Conservation (phyloP, 2,888 invertebrate genomes). For the Zaprionus bogoriensis region DNA sequence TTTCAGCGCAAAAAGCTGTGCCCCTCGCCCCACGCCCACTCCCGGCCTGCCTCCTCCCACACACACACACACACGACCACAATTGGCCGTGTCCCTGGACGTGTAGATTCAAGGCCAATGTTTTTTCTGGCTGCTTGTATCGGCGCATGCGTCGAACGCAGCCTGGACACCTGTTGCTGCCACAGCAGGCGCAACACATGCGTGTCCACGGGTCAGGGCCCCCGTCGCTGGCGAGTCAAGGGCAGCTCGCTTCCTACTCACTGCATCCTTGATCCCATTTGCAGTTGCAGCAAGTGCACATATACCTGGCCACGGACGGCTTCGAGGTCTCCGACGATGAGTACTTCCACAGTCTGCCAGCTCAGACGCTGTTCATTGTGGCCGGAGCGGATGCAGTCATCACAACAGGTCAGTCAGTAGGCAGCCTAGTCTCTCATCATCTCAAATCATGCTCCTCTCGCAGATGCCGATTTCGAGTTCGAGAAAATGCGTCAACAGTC, state of each 20-base stretch:
- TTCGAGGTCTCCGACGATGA: constrained; percentile 89
- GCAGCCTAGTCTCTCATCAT: background rate
- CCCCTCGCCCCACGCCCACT: constrained; percentile 4
- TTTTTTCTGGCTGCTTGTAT: constrained; percentile 55
- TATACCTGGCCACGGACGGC: constrained; percentile 87
- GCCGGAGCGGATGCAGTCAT: constrained; percentile 84
- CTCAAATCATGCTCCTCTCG: background rate
- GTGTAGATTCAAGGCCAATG: constrained; percentile 68
- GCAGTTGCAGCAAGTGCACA: constrained; percentile 82
- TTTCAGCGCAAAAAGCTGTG: constrained; percentile 20
- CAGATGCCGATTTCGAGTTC: constrained; percentile 80
- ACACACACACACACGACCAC: constrained; percentile 7
- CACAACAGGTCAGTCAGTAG: constrained; percentile 84
- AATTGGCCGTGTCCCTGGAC: constrained; percentile 39
- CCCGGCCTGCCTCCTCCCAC: background rate
- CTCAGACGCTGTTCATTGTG: constrained; percentile 89
- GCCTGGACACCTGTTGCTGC: constrained; percentile 58
- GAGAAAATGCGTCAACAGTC: constrained; percentile 82
- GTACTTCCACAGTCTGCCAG: constrained; percentile 88
- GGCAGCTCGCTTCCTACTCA: constrained; percentile 18
- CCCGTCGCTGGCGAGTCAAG: constrained; percentile 49
- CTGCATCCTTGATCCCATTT: constrained; percentile 19
- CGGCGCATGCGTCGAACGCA: constrained; percentile 52
- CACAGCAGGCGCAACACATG: background rate
- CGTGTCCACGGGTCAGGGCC: constrained; percentile 43